Percentiles rank a stretch among this genome's conserved stretches.
These are phyloP conservation scores for Eueides isabella DNA, from an alignment of 1,140 invertebrate species.

Conservation along the genomic window DNA sequence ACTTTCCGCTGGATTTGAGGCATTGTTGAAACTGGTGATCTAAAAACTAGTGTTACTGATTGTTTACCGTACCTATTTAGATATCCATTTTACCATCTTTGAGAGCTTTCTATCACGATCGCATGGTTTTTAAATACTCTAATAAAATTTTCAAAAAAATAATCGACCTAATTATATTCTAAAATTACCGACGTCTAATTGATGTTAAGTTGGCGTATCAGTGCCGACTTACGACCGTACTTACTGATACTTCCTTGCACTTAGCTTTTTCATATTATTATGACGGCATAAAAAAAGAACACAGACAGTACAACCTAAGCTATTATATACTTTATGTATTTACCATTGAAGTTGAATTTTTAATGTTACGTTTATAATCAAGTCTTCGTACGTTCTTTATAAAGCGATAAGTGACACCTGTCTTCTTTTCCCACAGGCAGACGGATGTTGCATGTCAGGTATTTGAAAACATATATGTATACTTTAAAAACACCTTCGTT, in stretches of 20 bases:
- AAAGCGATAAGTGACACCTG: slow-evolving; percentile 73
- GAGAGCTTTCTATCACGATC: slow-evolving; percentile 7
- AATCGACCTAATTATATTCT: slow-evolving; percentile 41
- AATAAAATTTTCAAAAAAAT: slow-evolving; percentile 22
- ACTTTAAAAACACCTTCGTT: slow-evolving; percentile 32
- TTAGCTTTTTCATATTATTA: slow-evolving; percentile 61
- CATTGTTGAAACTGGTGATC: too few species aligned
- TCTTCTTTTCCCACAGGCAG: slow-evolving; percentile 68
- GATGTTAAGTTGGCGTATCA: slow-evolving; percentile 55
- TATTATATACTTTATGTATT: slow-evolving; percentile 14
- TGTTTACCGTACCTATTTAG: background rate
- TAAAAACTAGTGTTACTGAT: background rate
- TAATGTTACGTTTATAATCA: slow-evolving; percentile 37
- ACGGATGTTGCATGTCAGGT: slow-evolving; percentile 66
- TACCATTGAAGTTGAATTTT: slow-evolving; percentile 16
- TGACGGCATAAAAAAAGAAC: slow-evolving; percentile 45
- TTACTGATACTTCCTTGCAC: slow-evolving; percentile 63
- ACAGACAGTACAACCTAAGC: background rate
- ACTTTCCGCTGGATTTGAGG: too few species aligned
- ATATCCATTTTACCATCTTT: background rate
- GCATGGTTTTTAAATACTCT: background rate
- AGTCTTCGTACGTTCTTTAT: slow-evolving; percentile 48
- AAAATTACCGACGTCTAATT: slow-evolving; percentile 44
- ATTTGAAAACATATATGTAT: slow-evolving; percentile 62
- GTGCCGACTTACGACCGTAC: slow-evolving; percentile 63